phyloP scores from a whole-genome alignment of 23 tunicate genomes.

The Halocynthia aurantium region DNA sequence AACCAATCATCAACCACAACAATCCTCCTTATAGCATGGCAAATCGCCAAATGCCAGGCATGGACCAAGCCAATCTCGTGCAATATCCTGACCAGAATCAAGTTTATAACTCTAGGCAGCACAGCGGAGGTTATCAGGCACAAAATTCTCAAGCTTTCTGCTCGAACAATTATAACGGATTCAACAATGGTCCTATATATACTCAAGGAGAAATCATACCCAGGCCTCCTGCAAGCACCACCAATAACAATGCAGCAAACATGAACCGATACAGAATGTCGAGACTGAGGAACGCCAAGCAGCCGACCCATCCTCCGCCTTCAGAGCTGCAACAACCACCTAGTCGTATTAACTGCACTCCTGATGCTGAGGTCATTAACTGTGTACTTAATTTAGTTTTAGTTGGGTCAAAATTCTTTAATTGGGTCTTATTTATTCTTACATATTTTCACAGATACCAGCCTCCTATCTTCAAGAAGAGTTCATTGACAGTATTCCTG shows the following conservation, averaged over 20 bases:
- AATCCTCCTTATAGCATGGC: neutral
- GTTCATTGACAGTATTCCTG: constrained; percentile 71
- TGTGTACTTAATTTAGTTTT: neutral
- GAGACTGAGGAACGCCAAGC: constrained; percentile 32
- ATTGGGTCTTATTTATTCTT: neutral
- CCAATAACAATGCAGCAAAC: neutral
- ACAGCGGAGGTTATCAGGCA: too few relatives aligned
- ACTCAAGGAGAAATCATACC: neutral
- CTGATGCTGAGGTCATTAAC: constrained; percentile 18
- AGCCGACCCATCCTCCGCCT: constrained; percentile 45
- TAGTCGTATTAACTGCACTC: constrained; percentile 23
- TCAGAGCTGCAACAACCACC: constrained; percentile 40
- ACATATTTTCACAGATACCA: constrained; percentile 43
- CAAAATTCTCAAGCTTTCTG: too few relatives aligned
- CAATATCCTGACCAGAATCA: too few relatives aligned
- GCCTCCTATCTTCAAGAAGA: constrained; percentile 74
- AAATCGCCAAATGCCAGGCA: neutral
- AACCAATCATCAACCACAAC: neutral
- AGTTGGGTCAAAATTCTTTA: neutral
- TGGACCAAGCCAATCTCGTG: neutral
- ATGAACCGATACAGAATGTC: constrained; percentile 25
- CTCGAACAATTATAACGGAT: too few relatives aligned
- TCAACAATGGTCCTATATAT: neutral
- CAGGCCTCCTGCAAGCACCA: constrained; percentile 14
- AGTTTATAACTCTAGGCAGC: too few relatives aligned